phyloP scores from a whole-genome alignment of 2,888 invertebrate species.

The Sinodicranocentrus sp. region DNA sequence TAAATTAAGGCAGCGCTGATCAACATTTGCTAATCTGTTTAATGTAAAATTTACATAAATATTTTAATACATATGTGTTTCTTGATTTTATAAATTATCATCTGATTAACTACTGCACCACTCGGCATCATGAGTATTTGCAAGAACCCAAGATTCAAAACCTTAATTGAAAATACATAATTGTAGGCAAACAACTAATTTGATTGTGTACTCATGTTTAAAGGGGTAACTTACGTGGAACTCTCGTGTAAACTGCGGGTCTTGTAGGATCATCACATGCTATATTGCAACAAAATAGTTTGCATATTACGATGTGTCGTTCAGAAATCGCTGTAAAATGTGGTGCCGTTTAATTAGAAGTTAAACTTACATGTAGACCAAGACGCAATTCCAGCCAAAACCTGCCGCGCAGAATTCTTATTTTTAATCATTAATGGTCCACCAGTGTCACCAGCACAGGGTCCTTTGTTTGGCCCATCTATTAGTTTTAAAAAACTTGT shows the following conservation, averaged over 20 bases:
- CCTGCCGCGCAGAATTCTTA: conserved; percentile 18
- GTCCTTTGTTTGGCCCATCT: conserved; percentile 55
- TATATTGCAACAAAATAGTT: conserved; percentile 20
- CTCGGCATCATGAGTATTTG: conserved; percentile 60
- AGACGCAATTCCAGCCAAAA: conserved; percentile 56
- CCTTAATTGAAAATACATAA: conserved; percentile 29
- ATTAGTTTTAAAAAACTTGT: not conserved
- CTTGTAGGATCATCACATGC: conserved; percentile 64
- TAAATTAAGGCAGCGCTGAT: no score
- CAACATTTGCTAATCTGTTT: no score
- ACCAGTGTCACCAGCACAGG: conserved; percentile 57
- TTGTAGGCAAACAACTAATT: not conserved
- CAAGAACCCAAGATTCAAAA: conserved; percentile 69
- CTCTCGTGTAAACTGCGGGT: conserved; percentile 72
- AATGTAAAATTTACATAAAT: no score
- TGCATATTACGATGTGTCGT: no score
- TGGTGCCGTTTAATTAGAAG: no score
- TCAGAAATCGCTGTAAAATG: not conserved
- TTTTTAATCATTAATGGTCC: conserved; percentile 47
- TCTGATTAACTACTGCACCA: conserved; percentile 55
- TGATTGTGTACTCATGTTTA: no score
- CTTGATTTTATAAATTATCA: not conserved
- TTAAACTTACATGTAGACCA: conserved; percentile 58
- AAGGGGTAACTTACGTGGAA: conserved; percentile 70
- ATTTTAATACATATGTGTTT: no score